Percentiles rank a stretch among this genome's conserved stretches.
phyloP scores from a whole-genome alignment of 2,113 vertebrate species.

The Sakesphorus luctuosus region DNA sequence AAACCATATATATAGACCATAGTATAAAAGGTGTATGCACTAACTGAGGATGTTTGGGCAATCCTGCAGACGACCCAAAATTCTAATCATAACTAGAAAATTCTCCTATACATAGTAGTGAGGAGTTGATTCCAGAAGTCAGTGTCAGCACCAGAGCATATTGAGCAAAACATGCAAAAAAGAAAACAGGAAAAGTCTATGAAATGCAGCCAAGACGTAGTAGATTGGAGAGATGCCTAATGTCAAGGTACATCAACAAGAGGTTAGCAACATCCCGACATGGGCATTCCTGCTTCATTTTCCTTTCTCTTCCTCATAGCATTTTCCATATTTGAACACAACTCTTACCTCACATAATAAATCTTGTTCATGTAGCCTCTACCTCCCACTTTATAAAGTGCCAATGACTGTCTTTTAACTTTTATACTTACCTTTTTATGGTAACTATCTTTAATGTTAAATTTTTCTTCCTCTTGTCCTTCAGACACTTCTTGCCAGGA shows the following conservation, averaged over 20 bases:
- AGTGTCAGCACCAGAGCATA: not conserved
- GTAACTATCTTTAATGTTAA: not conserved
- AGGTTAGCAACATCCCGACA: not conserved
- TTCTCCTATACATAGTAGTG: not conserved
- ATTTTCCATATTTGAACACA: not conserved
- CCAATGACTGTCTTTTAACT: not conserved
- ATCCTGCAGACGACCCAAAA: not conserved
- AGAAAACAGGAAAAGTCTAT: not conserved
- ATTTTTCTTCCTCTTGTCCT: not conserved
- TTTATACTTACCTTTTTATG: not conserved
- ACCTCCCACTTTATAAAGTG: not conserved
- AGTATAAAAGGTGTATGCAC: not conserved
- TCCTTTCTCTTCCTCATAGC: not conserved
- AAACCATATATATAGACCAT: not conserved
- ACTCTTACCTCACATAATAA: not conserved
- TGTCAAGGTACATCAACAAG: not conserved
- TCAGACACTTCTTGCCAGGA: not conserved
- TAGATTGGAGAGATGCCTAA: not conserved
- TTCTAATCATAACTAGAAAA: not conserved
- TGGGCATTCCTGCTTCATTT: not conserved
- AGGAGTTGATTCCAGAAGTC: not conserved
- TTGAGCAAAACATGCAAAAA: not conserved
- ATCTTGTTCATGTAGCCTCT: not conserved
- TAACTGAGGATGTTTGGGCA: not conserved
- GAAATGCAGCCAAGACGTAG: not conserved